Conservation (phyloP, 1,140 invertebrate species). For the Drosophila virilis region DNA sequence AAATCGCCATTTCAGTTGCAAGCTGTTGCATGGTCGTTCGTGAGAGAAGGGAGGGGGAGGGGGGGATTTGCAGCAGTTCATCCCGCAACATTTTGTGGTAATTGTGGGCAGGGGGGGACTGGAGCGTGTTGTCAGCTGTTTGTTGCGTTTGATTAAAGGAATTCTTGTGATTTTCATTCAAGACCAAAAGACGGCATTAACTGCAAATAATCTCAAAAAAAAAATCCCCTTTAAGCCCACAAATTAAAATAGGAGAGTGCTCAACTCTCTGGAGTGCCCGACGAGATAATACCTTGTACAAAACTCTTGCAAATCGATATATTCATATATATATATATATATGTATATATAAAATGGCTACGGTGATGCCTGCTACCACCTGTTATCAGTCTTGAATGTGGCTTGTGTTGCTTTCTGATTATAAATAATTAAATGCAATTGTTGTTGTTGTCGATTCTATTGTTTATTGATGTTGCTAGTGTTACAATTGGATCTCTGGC, state of each 20-base stretch:
- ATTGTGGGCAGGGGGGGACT: too few relatives aligned
- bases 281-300: too few relatives aligned
- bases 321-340: too few relatives aligned
- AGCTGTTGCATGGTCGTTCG: not conserved
- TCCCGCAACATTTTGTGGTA: not conserved
- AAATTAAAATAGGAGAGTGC: too few relatives aligned
- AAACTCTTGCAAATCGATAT: too few relatives aligned
- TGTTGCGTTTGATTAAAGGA: slow-evolving; percentile 3
- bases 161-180: not conserved
- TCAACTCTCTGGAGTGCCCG: too few relatives aligned
- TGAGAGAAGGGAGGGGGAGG: not conserved
- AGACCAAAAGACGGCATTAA: slow-evolving; percentile 3
- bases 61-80: not conserved
- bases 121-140: not conserved
- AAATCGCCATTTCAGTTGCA: slow-evolving; percentile 63
- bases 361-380: too few relatives aligned
- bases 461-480: not conserved
- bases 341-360: too few relatives aligned
- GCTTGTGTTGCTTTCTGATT: too few relatives aligned
- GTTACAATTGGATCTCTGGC: not conserved
- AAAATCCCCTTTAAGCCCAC: not conserved
- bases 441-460: not conserved
- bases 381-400: too few relatives aligned
- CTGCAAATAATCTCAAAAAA: slow-evolving; percentile 11
- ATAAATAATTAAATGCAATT: not conserved